Percentiles rank a stretch among this genome's conserved stretches.
These are phyloP conservation scores for Galleria mellonella DNA, from an alignment of 1,140 invertebrate species.

Conservation along the genomic window DNA sequence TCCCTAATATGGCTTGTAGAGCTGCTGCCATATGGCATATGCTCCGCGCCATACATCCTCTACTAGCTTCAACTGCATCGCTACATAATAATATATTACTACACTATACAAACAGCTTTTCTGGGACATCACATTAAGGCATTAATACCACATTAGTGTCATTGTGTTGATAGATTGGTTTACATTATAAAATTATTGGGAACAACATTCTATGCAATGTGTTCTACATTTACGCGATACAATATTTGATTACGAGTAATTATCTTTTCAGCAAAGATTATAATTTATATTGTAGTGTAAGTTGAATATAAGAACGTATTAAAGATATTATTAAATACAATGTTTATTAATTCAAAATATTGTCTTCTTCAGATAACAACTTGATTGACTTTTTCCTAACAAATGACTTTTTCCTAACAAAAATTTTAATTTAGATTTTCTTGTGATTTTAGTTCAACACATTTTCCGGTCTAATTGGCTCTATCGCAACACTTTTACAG, in stretches of 20 bases:
- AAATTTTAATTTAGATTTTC: too few relatives aligned
- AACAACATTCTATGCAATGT: background rate
- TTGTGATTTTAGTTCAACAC: conserved; percentile 38
- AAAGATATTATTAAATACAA: conserved; percentile 13
- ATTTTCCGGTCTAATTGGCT: conserved; percentile 25
- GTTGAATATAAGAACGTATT: conserved; percentile 19
- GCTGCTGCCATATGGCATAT: conserved; percentile 58
- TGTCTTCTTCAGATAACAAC: too few relatives aligned
- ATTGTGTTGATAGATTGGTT: too few relatives aligned
- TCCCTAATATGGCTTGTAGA: conserved; percentile 61
- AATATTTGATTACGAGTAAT: conserved; percentile 24
- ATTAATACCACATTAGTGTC: background rate
- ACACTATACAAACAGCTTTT: conserved; percentile 26
- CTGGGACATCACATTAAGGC: conserved; percentile 18
- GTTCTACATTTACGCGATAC: background rate
- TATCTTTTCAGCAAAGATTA: too few relatives aligned
- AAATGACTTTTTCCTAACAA: too few relatives aligned
- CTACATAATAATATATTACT: conserved; percentile 17
- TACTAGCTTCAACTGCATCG: conserved; percentile 36
- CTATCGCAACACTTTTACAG: conserved; percentile 1
- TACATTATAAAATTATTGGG: too few relatives aligned
- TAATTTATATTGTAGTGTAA: too few relatives aligned
- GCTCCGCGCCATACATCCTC: conserved; percentile 52
- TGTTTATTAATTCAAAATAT: background rate
- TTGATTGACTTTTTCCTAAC: too few relatives aligned